Percentiles rank a stretch among this genome's conserved stretches.
Evolutionary conservation across 2,888 invertebrate genomes (phyloP).

Genomic region (Branchellion lobata): DNA sequence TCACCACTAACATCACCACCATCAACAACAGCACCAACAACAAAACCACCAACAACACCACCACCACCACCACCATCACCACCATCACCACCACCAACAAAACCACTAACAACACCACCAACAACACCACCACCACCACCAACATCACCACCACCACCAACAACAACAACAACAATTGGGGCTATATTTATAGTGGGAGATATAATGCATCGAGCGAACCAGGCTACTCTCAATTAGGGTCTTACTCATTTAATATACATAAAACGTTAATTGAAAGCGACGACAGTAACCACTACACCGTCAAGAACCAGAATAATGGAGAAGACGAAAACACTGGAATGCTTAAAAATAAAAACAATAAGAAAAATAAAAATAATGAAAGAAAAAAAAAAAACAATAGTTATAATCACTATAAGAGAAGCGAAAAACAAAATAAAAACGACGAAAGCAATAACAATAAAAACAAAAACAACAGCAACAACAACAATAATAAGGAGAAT

Average conservation of each 20-base stretch:
- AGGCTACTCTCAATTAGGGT: neutral
- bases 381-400: neutral
- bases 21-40: too few species aligned
- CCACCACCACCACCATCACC: neutral
- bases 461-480: too few species aligned
- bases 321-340: too few species aligned
- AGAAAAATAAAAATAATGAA: too few species aligned
- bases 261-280: neutral
- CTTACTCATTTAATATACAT: neutral
- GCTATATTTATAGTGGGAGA: constrained; percentile 16
- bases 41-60: too few species aligned
- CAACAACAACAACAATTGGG: constrained; percentile 16
- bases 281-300: too few species aligned
- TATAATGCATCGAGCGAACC: neutral
- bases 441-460: neutral
- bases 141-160: neutral
- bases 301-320: too few species aligned
- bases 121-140: neutral
- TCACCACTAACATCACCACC: too few species aligned
- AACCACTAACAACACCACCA: neutral
- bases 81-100: neutral
- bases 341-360: too few species aligned
- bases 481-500: too few species aligned
- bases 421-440: neutral
- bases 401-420: neutral